Base-by-base conservation (phyloP, 2,113 vertebrate genomes). In the Phylloscopus trochilus region DNA sequence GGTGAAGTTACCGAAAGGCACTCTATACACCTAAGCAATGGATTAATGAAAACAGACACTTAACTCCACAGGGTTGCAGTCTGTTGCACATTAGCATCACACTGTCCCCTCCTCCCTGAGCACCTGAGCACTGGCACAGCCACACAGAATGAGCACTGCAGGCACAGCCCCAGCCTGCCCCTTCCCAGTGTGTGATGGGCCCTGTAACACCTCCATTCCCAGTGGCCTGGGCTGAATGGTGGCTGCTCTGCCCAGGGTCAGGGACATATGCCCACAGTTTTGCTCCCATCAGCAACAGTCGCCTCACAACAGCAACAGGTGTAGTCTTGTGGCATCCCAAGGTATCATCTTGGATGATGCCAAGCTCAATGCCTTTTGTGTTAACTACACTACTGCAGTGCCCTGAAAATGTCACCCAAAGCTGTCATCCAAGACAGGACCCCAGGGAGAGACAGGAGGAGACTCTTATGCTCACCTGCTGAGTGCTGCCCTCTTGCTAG, bases 1-100 rank as follows among this genome's bases (percentile, higher is more conserved):
- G 97, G 98, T 99, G 98, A 99, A 99, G 98, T 99, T 99, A 98
- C 98, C 98, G 97, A 98, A 98, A 98, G 99, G 98, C 97, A 98
- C 98, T 98, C 97, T 98, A 98, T 99, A 99, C 89, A 99, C 99
- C 99, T 99, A 97, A 98, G 98, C 98, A 98, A 97, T 97, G 98
- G 97, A 97, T 97, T 95, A 98, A 98, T 95, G 98, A 98, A 98
- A 98, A 98, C 98, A 98, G 97, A 98, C 97, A 98, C 89, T 97
- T 98, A 97, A 98, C 98, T 97, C 94, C 87, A 96, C 79, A 46
- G 85, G 82, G 95, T 97, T 46, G 95, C 95, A 93, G 86, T 91
- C 80, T 39, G 19, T 94, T 85, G 67, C 73, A 92, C 31, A 44
- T 95, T 2, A 96, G 91, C 83, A 95, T 93, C 79, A 95, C 89